A percentile compares a stretch with the other conserved stretches of the same genome.
These are phyloP conservation scores for Drosophila nasuta DNA, from an alignment of 1,140 invertebrate species.

Conservation along the genomic window DNA sequence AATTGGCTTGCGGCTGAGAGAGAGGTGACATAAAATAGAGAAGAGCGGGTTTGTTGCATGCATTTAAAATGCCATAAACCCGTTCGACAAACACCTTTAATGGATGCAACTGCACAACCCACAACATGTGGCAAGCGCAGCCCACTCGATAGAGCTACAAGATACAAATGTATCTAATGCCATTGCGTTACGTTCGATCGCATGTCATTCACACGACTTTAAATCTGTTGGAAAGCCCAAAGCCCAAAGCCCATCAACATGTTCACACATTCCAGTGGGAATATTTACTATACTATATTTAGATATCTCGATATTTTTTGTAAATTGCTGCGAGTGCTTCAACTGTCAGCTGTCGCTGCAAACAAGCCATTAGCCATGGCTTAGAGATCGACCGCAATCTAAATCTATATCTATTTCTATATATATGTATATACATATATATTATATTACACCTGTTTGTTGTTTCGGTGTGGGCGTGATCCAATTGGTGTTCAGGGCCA, in stretches of 20 bases:
- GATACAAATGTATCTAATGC: neutral
- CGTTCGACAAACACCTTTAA: constrained; percentile 13
- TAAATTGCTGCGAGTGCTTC: constrained; percentile 10
- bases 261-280: constrained; percentile 7
- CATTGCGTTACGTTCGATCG: neutral
- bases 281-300: constrained; percentile 10
- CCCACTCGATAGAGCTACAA: constrained; percentile 4
- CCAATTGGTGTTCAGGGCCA: constrained; percentile 15
- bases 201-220: constrained; percentile 14
- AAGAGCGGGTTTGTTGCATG: neutral
- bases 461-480: neutral
- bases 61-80: constrained; percentile 5
- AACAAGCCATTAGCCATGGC: constrained; percentile 15
- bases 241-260: constrained; percentile 12
- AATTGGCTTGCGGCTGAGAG: neutral
- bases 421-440: neutral
- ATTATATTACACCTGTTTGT: neutral
- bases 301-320: constrained; percentile 13
- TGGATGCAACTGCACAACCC: constrained; percentile 8
- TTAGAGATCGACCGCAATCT: constrained; percentile 13
- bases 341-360: constrained; percentile 20
- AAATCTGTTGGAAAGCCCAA: constrained; percentile 12
- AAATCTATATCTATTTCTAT: neutral
- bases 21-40: too few relatives aligned
- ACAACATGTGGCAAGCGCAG: constrained; percentile 10